A percentile compares a stretch with the other conserved stretches of the same genome.
phyloP scores from a whole-genome alignment of 1,140 invertebrate genomes.

The Brachionus plicatilis region DNA sequence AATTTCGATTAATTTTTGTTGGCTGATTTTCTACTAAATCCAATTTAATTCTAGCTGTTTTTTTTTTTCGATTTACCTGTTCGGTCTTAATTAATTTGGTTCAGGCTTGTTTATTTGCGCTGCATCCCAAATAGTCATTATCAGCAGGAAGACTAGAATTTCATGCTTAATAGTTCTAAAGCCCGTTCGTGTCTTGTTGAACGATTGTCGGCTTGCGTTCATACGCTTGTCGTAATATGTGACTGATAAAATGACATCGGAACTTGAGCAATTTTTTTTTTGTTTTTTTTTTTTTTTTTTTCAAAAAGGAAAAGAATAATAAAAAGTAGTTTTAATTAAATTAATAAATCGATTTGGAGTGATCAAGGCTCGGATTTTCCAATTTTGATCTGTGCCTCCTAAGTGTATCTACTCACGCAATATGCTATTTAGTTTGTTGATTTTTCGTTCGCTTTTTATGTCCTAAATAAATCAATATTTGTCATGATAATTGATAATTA shows the following conservation, averaged over 20 bases:
- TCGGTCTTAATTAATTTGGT: constrained; percentile 23
- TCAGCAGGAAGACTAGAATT: constrained; percentile 35
- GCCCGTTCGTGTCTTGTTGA: neutral
- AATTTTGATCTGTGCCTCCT: neutral
- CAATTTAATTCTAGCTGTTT: constrained; percentile 27
- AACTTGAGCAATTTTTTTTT: neutral
- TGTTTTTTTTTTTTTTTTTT: neutral
- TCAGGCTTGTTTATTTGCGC: neutral
- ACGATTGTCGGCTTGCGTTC: neutral
- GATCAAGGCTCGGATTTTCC: neutral
- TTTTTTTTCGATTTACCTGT: neutral
- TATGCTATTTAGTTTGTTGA: constrained; percentile 28
- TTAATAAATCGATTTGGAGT: constrained; percentile 30
- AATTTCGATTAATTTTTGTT: constrained; percentile 1
- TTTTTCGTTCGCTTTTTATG: constrained; percentile 14
- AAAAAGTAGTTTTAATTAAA: constrained; percentile 28
- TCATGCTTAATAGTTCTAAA: constrained; percentile 25
- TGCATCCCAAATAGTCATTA: constrained; percentile 12
- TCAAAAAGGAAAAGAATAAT: neutral
- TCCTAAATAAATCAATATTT: neutral
- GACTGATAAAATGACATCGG: constrained; percentile 38
- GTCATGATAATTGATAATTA: constrained; percentile 36
- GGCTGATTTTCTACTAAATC: constrained; percentile 15
- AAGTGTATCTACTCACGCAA: constrained; percentile 33
- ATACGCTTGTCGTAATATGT: constrained; percentile 23